Evolutionary conservation across 2,113 vertebrate species (phyloP).

Genomic region (Archilochus colubris): DNA sequence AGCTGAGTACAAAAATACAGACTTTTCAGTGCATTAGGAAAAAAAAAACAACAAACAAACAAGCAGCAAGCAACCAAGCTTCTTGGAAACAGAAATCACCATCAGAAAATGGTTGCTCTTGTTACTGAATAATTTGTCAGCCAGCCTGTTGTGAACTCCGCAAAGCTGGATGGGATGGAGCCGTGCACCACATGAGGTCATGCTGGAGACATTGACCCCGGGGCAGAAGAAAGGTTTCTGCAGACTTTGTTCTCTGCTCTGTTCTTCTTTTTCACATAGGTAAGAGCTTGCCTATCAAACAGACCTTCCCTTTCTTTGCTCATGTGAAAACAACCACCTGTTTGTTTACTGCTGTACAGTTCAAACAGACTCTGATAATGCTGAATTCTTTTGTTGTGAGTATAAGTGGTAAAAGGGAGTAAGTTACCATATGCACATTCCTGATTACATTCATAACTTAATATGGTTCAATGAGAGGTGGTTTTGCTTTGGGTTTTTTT

Average conservation of each 20-base stretch:
- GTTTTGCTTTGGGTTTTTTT: neutral
- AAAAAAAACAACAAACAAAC: neutral
- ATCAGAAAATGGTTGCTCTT: neutral
- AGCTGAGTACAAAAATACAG: neutral
- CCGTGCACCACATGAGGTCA: neutral
- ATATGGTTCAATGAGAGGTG: neutral
- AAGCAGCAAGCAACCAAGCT: neutral
- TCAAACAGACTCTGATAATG: slow-evolving; percentile 64
- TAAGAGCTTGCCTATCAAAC: slow-evolving; percentile 33
- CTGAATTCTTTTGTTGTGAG: slow-evolving; percentile 59
- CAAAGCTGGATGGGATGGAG: neutral
- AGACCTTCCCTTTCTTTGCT: slow-evolving; percentile 22
- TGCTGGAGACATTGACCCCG: neutral
- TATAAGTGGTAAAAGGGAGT: slow-evolving; percentile 13
- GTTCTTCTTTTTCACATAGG: slow-evolving; percentile 24
- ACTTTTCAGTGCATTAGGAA: neutral
- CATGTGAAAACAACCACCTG: slow-evolving; percentile 63
- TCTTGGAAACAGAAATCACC: neutral
- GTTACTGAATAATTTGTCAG: neutral
- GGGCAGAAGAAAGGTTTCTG: neutral
- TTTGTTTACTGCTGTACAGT: slow-evolving; percentile 70
- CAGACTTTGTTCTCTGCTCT: neutral
- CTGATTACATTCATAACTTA: slow-evolving; percentile 26
- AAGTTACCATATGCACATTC: neutral
- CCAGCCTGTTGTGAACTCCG: rapidly evolving